phyloP scores from a whole-genome alignment of 2,888 invertebrate genomes.

The Halictus ligatus region DNA sequence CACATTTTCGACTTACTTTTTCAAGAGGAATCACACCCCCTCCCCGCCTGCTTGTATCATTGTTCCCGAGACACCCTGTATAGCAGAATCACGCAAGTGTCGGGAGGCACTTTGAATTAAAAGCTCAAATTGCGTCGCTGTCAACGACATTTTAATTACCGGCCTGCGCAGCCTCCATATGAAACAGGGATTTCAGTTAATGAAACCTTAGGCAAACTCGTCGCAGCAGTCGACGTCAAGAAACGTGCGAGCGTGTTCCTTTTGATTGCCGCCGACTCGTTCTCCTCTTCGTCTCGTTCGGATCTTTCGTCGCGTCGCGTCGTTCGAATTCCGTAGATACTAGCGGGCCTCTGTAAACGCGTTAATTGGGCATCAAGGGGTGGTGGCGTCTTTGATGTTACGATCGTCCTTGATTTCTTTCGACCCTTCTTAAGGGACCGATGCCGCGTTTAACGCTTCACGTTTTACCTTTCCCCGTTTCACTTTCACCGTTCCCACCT shows the following conservation, averaged over 20 bases:
- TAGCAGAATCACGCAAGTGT: neutral
- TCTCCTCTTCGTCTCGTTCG: neutral
- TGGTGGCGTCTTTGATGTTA: conserved; percentile 45
- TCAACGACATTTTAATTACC: conserved; percentile 56
- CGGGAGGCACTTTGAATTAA: conserved; percentile 47
- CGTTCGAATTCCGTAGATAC: conserved; percentile 31
- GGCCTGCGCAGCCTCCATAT: conserved; percentile 24
- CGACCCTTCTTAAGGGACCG: conserved; percentile 24
- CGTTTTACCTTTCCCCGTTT: conserved; percentile 27
- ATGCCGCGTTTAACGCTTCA: conserved; percentile 32
- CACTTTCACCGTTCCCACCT: neutral
- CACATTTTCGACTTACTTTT: too few relatives aligned
- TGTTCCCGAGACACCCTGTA: neutral
- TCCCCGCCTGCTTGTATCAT: too few relatives aligned
- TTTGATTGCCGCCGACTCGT: conserved; percentile 22
- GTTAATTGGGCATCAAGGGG: conserved; percentile 51
- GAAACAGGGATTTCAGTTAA: conserved; percentile 58
- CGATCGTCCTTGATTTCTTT: conserved; percentile 42
- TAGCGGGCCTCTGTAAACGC: conserved; percentile 43
- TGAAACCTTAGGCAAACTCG: conserved; percentile 50
- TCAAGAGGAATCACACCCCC: too few relatives aligned
- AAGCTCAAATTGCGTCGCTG: conserved; percentile 45
- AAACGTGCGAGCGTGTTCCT: conserved; percentile 33
- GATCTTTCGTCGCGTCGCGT: neutral
- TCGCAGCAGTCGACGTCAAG: conserved; percentile 12